Evolutionary conservation across 2,797 vertebrate species (phyloP).

Genomic region (Rhinoraja longicauda): DNA sequence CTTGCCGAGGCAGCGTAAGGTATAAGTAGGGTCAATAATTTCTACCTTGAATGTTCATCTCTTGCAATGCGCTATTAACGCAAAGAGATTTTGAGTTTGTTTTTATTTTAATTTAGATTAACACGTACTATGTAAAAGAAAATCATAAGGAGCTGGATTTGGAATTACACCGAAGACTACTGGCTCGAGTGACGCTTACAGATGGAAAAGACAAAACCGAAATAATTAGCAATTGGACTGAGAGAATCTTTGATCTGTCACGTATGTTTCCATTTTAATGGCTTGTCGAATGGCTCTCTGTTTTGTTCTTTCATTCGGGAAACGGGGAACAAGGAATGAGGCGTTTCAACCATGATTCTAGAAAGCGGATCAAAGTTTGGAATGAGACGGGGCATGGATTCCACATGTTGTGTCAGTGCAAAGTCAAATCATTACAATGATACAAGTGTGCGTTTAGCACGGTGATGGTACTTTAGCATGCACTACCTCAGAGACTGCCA

Average conservation of each 20-base stretch:
- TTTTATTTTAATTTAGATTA: not conserved
- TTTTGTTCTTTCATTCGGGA: too few relatives aligned
- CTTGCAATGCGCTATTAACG: not conserved
- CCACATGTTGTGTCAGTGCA: not conserved
- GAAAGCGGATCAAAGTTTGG: not conserved
- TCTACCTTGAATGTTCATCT: too few relatives aligned
- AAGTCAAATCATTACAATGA: not conserved
- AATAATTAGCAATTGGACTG: not conserved
- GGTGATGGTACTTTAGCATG: not conserved
- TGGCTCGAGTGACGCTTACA: not conserved
- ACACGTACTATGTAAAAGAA: fast-evolving
- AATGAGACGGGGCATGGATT: not conserved
- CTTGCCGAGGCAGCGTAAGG: too few relatives aligned
- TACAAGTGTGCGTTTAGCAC: not conserved
- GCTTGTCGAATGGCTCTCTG: not conserved
- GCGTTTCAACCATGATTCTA: too few relatives aligned
- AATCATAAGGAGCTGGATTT: not conserved
- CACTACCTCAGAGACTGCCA: not conserved
- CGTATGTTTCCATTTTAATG: not conserved
- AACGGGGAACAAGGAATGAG: too few relatives aligned
- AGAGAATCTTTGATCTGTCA: not conserved
- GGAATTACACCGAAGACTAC: not conserved
- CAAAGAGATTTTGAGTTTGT: not conserved
- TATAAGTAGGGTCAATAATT: too few relatives aligned
- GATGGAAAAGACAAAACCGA: fast-evolving